Evolutionary conservation across 2,113 vertebrate genomes (phyloP).

Genomic region (Xiphorhynchus elegans): DNA sequence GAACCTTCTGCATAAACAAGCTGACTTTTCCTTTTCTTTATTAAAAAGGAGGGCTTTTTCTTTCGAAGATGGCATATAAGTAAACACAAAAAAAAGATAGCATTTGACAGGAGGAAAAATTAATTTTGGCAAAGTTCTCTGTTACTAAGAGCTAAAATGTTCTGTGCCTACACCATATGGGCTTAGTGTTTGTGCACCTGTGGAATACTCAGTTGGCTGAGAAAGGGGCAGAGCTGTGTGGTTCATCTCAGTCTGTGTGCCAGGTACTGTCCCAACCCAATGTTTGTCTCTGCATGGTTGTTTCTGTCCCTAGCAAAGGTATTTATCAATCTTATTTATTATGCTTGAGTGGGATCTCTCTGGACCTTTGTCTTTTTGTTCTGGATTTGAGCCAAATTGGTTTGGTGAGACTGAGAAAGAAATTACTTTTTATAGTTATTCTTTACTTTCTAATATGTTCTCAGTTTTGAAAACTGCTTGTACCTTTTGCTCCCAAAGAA

Average conservation of each 20-base stretch:
- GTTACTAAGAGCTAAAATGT: background rate
- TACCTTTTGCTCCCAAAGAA: background rate
- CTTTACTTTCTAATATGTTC: background rate
- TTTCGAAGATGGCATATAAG: background rate
- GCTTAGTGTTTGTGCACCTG: background rate
- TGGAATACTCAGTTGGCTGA: background rate
- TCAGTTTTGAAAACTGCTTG: background rate
- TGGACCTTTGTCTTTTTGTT: background rate
- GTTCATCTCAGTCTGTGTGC: rapidly evolving
- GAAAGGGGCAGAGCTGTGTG: background rate
- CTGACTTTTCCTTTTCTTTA: background rate
- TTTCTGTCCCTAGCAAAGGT: background rate
- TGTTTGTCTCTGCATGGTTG: background rate
- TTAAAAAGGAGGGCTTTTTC: background rate
- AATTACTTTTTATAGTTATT: background rate
- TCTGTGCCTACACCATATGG: background rate
- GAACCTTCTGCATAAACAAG: background rate
- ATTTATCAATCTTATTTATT: background rate
- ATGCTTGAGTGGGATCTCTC: background rate
- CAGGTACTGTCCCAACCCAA: background rate
- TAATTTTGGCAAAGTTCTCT: background rate
- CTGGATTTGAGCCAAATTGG: background rate
- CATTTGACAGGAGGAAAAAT: background rate
- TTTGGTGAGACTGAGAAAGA: background rate
- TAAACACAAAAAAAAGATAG: background rate